Evolutionary conservation across 1,140 invertebrate species (phyloP).

Genomic region (Atta cephalotes): DNA sequence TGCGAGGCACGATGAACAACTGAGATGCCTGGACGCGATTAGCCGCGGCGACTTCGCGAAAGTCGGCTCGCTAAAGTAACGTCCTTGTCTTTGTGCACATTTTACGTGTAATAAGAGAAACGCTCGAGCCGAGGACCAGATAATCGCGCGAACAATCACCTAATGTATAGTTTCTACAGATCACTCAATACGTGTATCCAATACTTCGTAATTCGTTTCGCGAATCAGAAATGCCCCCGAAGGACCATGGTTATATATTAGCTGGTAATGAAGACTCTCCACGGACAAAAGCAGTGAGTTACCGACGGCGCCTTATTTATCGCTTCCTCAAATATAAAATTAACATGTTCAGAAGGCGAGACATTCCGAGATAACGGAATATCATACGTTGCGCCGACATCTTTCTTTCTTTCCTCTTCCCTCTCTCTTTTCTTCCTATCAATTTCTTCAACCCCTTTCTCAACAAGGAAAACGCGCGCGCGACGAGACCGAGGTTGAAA

Average conservation of each 20-base stretch:
- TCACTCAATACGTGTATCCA: slow-evolving; percentile 68
- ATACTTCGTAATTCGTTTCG: slow-evolving; percentile 69
- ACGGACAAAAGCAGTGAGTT: slow-evolving; percentile 63
- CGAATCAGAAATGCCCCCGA: slow-evolving; percentile 66
- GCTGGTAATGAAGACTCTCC: slow-evolving; percentile 76
- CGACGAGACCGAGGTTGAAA: slow-evolving; percentile 2
- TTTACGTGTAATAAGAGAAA: background rate
- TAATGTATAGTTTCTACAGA: slow-evolving; percentile 15
- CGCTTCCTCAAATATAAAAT: slow-evolving; percentile 79
- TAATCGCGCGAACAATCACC: background rate
- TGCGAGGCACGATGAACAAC: slow-evolving; percentile 65
- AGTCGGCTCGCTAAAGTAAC: slow-evolving; percentile 41
- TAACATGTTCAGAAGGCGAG: slow-evolving; percentile 76
- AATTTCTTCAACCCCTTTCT: slow-evolving; percentile 60
- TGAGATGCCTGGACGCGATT: slow-evolving; percentile 68
- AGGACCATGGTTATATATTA: slow-evolving; percentile 75
- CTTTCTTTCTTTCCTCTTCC: background rate
- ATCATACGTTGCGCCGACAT: background rate
- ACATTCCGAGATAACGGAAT: slow-evolving; percentile 42
- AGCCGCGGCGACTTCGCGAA: slow-evolving; percentile 40
- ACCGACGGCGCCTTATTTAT: slow-evolving; percentile 76
- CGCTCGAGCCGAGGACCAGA: background rate
- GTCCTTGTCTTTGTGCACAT: background rate
- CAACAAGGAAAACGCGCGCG: slow-evolving; percentile 34
- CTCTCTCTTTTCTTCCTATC: slow-evolving; percentile 48